phyloP scores from a whole-genome alignment of 2,888 invertebrate genomes.

The Volucella zonaria region DNA sequence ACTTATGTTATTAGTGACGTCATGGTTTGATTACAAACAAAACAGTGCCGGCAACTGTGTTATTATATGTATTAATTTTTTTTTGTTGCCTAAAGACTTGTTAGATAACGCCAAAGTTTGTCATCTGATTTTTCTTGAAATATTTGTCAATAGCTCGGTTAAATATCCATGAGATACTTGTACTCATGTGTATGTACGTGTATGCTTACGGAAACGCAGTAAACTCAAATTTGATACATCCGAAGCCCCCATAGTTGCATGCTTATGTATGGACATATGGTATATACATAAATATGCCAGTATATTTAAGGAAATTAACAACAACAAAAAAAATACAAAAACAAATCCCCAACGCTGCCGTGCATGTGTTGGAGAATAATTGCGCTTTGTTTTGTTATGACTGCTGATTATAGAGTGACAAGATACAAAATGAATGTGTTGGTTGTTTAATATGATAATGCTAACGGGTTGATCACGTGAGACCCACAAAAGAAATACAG shows the following conservation, averaged over 20 bases:
- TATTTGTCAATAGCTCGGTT: too few relatives aligned
- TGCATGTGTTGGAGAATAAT: neutral
- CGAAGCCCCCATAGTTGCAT: constrained; percentile 2
- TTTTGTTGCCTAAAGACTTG: neutral
- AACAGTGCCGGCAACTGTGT: constrained; percentile 13
- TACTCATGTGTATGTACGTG: too few relatives aligned
- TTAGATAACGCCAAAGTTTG: constrained; percentile 21
- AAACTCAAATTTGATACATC: neutral
- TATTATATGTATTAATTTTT: neutral
- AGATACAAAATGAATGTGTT: neutral
- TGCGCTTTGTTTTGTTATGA: too few relatives aligned
- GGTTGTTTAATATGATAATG: constrained; percentile 32
- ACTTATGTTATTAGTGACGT: constrained; percentile 20
- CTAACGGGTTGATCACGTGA: constrained; percentile 22
- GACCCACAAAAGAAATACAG: neutral
- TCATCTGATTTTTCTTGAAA: constrained; percentile 1
- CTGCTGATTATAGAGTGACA: too few relatives aligned
- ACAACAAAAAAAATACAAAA: constrained; percentile 28
- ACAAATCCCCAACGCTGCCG: neutral
- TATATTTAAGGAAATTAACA: constrained; percentile 51
- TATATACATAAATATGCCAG: too few relatives aligned
- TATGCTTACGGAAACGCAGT: neutral
- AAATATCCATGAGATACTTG: too few relatives aligned
- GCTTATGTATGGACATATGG: neutral
- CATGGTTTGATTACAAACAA: constrained; percentile 61